A percentile compares a stretch with the other conserved stretches of the same genome.
phyloP scores from a whole-genome alignment of 30 jellyfish, hydroid and myxozoan genomes.

The Aurelia sp. region DNA sequence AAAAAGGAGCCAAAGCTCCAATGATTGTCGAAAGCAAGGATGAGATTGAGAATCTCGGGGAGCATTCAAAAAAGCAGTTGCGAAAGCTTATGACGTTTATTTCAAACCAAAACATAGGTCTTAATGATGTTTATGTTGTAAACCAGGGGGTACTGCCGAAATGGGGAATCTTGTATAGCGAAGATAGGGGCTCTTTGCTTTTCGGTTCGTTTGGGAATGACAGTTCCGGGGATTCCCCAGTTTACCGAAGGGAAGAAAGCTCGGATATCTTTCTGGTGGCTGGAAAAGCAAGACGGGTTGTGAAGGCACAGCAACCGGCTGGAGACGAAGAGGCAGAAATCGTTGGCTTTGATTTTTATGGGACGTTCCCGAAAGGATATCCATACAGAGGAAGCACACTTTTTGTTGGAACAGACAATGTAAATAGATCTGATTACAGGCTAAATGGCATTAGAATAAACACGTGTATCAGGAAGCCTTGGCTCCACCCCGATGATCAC shows the following conservation, averaged over 20 bases:
- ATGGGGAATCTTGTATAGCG: constrained; percentile 59
- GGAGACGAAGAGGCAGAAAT: constrained; percentile 48
- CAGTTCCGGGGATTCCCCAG: constrained; percentile 56
- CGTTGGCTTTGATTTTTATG: constrained; percentile 69
- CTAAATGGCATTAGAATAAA: constrained; percentile 52
- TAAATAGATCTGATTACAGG: constrained; percentile 53
- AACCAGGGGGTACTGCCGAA: constrained; percentile 66
- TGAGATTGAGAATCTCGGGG: constrained; percentile 29
- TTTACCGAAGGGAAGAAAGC: constrained; percentile 60
- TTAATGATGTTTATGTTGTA: constrained; percentile 50
- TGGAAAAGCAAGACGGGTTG: constrained; percentile 53
- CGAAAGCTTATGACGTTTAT: background rate
- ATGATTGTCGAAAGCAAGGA: constrained; percentile 3
- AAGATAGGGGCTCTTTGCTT: constrained; percentile 51
- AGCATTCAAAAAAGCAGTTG: constrained; percentile 48
- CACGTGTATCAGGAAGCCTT: constrained; percentile 45
- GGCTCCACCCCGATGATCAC: constrained; percentile 68
- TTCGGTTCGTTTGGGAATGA: constrained; percentile 51
- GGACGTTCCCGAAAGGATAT: constrained; percentile 50
- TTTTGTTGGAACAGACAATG: constrained; percentile 39
- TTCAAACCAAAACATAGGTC: constrained; percentile 25
- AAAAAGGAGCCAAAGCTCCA: background rate
- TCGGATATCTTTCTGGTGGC: constrained; percentile 55
- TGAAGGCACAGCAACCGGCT: constrained; percentile 41
- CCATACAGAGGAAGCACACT: constrained; percentile 67